phyloP scores from a whole-genome alignment of 53 echinoderm and acorn worm species.

The Actinopyga echinites region DNA sequence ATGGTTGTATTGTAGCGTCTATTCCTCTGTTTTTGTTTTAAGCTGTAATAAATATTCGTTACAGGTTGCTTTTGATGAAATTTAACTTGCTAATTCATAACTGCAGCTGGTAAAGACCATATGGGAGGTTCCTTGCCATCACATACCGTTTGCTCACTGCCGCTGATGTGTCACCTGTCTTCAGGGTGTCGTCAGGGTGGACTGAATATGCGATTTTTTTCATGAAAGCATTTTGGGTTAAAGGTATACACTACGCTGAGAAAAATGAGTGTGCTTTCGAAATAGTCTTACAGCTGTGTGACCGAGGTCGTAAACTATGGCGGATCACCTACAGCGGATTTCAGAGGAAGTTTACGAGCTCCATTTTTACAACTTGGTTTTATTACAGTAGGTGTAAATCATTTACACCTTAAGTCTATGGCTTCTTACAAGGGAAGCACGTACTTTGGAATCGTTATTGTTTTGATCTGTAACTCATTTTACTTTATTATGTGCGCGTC shows the following conservation, averaged over 20 bases:
- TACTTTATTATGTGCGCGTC: conserved; percentile 42
- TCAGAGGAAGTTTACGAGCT: conserved; percentile 26
- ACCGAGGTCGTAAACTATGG: conserved; percentile 29
- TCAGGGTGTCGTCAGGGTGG: not conserved
- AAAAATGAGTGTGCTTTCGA: no score
- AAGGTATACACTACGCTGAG: not conserved
- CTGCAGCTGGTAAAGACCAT: no score
- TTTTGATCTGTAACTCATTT: conserved; percentile 50
- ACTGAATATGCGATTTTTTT: conserved; percentile 21
- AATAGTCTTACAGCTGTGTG: not conserved
- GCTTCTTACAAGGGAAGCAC: conserved; percentile 1
- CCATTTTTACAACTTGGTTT: conserved; percentile 33
- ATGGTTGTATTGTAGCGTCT: no score
- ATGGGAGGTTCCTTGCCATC: no score
- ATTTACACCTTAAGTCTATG: conserved; percentile 43
- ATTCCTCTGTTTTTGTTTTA: no score
- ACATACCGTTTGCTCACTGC: not conserved
- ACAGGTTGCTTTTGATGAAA: no score
- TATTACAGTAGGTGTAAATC: conserved; percentile 47
- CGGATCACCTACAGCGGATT: conserved; percentile 40
- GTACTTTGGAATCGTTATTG: conserved; percentile 38
- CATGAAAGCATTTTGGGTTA: not conserved
- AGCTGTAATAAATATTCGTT: no score
- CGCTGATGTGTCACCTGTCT: not conserved
- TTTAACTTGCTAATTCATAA: no score